A percentile compares a stretch with the other conserved stretches of the same genome.
phyloP scores from a whole-genome alignment of 2,888 invertebrate species.

The Caenorhabditis sp. region DNA sequence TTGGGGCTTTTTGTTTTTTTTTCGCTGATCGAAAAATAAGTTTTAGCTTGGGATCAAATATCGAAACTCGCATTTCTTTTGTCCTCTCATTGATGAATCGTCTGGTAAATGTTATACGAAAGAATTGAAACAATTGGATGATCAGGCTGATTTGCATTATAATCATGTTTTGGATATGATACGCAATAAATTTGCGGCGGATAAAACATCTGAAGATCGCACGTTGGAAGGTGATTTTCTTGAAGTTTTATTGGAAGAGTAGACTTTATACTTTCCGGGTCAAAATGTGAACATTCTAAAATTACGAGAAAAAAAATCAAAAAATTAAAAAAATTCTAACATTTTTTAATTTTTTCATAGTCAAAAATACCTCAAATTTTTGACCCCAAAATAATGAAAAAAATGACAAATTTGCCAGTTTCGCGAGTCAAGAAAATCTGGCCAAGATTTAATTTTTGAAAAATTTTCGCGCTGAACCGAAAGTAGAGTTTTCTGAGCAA shows the following conservation, averaged over 20 bases:
- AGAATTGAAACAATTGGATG: slow-evolving; percentile 18
- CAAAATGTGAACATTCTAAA: too few relatives aligned
- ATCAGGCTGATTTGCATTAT: slow-evolving; percentile 38
- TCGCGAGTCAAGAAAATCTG: too few relatives aligned
- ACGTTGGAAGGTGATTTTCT: slow-evolving; percentile 12
- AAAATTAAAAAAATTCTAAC: too few relatives aligned
- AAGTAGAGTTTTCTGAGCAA: too few relatives aligned
- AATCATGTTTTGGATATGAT: slow-evolving; percentile 35
- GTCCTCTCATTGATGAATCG: slow-evolving; percentile 27
- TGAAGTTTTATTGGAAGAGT: not conserved
- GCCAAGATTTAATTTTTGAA: too few relatives aligned
- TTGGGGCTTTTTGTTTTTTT: slow-evolving; percentile 32
- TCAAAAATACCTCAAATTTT: too few relatives aligned
- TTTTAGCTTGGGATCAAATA: slow-evolving; percentile 23
- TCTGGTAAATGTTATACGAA: slow-evolving; percentile 14
- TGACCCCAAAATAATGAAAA: too few relatives aligned
- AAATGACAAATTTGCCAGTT: too few relatives aligned
- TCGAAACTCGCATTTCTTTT: slow-evolving; percentile 25
- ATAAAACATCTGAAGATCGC: slow-evolving; percentile 15
- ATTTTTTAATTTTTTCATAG: too few relatives aligned
- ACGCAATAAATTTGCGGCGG: slow-evolving; percentile 23
- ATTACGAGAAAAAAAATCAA: too few relatives aligned
- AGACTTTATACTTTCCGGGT: too few relatives aligned
- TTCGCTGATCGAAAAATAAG: not conserved
- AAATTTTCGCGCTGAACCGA: too few relatives aligned